Percentiles rank a stretch among this genome's conserved stretches.
Evolutionary conservation across 2,888 invertebrate species (phyloP).

Genomic region (Parnassius mnemosyne): DNA sequence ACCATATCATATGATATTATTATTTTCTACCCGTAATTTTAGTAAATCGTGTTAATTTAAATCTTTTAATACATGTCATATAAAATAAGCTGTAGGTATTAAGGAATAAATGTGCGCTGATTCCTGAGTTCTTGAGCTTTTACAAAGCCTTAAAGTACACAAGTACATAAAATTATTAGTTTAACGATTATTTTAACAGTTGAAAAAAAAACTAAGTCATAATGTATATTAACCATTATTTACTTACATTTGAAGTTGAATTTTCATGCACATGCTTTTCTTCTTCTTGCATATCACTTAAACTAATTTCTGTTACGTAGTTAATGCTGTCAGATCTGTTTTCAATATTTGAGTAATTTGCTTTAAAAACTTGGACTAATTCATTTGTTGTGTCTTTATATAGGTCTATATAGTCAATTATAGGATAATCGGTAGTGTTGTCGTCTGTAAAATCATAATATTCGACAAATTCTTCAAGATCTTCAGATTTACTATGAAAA

Average conservation of each 20-base stretch:
- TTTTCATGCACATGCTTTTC: not conserved
- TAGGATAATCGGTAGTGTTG: constrained; percentile 61
- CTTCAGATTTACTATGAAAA: too few species aligned
- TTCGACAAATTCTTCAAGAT: constrained; percentile 33
- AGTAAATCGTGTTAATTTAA: too few species aligned
- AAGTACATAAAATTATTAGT: too few species aligned
- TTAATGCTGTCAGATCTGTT: not conserved
- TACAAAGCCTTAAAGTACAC: too few species aligned
- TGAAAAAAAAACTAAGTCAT: too few species aligned
- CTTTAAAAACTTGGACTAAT: constrained; percentile 41
- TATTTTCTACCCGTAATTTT: too few species aligned
- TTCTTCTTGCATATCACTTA: not conserved
- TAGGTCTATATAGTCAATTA: constrained; percentile 61
- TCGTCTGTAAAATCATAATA: constrained; percentile 46
- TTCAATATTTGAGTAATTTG: constrained; percentile 23
- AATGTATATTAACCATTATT: not conserved
- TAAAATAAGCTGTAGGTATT: too few species aligned
- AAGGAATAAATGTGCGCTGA: too few species aligned
- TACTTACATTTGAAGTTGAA: not conserved
- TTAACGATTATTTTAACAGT: too few species aligned
- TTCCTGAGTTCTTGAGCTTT: too few species aligned
- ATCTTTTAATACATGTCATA: too few species aligned
- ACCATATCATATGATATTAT: too few species aligned
- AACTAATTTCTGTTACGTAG: not conserved
- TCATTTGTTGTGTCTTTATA: constrained; percentile 69